A percentile compares a stretch with the other conserved stretches of the same genome.
Conservation (phyloP, 1,140 invertebrate genomes). For the Pteromalus puparum region DNA sequence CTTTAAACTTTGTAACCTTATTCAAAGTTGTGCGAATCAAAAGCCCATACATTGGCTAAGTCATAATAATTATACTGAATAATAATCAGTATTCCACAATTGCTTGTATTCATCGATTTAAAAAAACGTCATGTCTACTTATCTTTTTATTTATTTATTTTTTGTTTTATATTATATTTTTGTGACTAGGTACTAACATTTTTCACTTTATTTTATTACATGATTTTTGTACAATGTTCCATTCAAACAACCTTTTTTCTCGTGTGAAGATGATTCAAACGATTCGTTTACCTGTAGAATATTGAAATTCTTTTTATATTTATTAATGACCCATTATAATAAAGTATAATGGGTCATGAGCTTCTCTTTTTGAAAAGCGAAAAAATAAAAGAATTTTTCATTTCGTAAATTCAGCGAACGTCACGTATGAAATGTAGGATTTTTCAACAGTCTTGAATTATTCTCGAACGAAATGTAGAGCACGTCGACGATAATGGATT, state of each 20-base stretch:
- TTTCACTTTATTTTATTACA: conserved; percentile 1
- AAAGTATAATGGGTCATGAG: neutral
- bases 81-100: conserved; percentile 1
- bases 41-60: neutral
- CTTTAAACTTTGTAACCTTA: neutral
- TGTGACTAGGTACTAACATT: conserved; percentile 1
- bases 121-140: neutral
- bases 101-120: conserved; percentile 1
- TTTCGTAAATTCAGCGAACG: neutral
- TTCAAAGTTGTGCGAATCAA: neutral
- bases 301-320: neutral
- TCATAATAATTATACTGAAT: conserved; percentile 5
- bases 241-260: conserved; percentile 5
- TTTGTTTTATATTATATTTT: neutral
- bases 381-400: neutral
- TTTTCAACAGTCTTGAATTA: neutral
- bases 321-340: neutral
- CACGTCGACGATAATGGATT: neutral
- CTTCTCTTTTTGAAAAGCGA: neutral
- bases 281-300: neutral
- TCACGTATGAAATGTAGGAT: neutral
- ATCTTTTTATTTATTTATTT: neutral
- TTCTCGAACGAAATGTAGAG: neutral
- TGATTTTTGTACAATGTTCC: conserved; percentile 4
- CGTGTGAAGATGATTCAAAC: neutral